Conservation (phyloP, 2,888 invertebrate species). For the Hypomecis punctinalis region DNA sequence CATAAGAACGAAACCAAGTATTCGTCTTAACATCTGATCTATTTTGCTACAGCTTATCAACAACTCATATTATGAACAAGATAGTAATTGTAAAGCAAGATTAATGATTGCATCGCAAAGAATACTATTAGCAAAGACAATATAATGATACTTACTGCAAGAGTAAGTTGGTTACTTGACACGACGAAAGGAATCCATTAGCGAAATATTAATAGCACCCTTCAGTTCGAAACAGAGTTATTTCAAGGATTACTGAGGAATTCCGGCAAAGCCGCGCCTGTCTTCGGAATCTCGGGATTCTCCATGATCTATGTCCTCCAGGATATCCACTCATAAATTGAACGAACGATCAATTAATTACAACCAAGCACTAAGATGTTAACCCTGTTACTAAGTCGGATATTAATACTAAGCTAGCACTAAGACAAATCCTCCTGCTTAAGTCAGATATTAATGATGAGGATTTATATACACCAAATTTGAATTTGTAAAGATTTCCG, state of each 20-base stretch:
- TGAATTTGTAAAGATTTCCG: constrained; percentile 18
- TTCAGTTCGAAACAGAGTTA: constrained; percentile 24
- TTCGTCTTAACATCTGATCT: too few species aligned
- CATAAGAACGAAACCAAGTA: too few species aligned
- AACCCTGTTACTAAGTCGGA: constrained; percentile 23
- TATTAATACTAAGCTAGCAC: constrained; percentile 22
- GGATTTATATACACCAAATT: constrained; percentile 14
- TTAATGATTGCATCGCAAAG: too few species aligned
- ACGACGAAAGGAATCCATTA: constrained; percentile 20
- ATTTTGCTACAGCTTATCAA: too few species aligned
- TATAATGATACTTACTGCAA: neutral
- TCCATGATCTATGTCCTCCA: constrained; percentile 30
- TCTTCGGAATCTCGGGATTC: constrained; percentile 18
- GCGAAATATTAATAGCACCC: constrained; percentile 32
- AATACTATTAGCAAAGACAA: neutral
- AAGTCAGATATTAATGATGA: constrained; percentile 23
- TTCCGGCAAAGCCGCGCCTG: constrained; percentile 22
- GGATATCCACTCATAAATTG: constrained; percentile 11
- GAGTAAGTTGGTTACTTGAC: neutral
- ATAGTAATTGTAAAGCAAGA: too few species aligned
- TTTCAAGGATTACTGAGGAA: constrained; percentile 30
- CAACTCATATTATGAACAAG: too few species aligned
- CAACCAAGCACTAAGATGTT: constrained; percentile 11
- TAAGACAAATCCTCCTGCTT: constrained; percentile 20
- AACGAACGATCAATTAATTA: constrained; percentile 26